Conservation (phyloP, 2,113 vertebrate species). For the Ifrita kowaldi region DNA sequence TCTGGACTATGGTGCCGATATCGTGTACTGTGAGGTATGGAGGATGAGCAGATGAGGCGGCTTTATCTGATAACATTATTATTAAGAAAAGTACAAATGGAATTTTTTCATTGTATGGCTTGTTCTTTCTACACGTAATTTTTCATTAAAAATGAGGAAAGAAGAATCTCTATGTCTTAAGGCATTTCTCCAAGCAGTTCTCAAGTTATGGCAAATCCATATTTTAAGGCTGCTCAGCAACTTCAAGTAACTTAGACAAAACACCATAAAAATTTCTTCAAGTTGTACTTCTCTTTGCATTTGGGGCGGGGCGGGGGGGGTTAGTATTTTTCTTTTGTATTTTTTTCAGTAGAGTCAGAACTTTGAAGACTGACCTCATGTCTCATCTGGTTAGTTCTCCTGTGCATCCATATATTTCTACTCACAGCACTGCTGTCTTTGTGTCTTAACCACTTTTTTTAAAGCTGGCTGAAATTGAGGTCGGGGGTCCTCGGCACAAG, state of each 20-base stretch:
- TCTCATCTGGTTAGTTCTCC: not conserved
- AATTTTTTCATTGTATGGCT: not conserved
- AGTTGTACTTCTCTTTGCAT: not conserved
- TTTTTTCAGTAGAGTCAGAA: not conserved
- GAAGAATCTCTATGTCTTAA: not conserved
- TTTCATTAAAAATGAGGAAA: not conserved
- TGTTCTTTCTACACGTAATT: not conserved
- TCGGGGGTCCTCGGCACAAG: not conserved
- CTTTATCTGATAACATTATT: fast-evolving
- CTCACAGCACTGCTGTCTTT: not conserved
- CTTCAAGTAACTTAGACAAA: not conserved
- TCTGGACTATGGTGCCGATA: constrained; percentile 92
- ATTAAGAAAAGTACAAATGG: not conserved
- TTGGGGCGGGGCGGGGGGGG: fast-evolving
- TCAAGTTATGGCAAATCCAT: not conserved
- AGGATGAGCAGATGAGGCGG: not conserved
- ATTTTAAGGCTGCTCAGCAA: not conserved
- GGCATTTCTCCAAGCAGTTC: not conserved
- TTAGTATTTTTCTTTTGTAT: not conserved
- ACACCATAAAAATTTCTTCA: not conserved
- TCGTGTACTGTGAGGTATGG: constrained; percentile 94
- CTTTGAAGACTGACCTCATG: not conserved
- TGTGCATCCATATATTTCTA: not conserved
- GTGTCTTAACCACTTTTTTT: not conserved
- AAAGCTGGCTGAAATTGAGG: not conserved